A percentile compares a stretch with the other conserved stretches of the same genome.
Conservation (phyloP, 2,797 vertebrate species). For the Pangasius mekongensis region DNA sequence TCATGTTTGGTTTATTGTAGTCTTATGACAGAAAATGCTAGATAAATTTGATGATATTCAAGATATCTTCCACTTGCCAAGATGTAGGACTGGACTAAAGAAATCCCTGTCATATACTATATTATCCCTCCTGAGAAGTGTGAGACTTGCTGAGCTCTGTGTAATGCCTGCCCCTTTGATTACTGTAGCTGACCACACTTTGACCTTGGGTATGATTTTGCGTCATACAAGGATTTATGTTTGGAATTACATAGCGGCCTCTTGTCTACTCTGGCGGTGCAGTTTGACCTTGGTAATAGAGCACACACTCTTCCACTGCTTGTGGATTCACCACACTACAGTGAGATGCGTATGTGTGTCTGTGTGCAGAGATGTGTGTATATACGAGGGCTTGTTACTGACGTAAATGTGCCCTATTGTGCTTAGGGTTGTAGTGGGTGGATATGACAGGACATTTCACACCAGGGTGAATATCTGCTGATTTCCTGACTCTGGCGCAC, state of each 20-base stretch:
- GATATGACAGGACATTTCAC: slow-evolving; percentile 21
- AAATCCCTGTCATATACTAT: neutral
- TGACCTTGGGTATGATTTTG: slow-evolving; percentile 35
- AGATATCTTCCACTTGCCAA: neutral
- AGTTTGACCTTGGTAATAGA: slow-evolving; percentile 30
- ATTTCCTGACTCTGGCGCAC: slow-evolving; percentile 18
- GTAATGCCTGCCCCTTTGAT: neutral
- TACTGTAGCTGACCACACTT: slow-evolving; percentile 20
- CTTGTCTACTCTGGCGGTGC: slow-evolving; percentile 18
- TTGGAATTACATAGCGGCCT: slow-evolving; percentile 32
- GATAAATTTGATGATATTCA: neutral
- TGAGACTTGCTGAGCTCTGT: neutral
- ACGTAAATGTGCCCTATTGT: slow-evolving; percentile 23
- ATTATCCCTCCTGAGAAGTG: neutral
- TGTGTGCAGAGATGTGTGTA: neutral
- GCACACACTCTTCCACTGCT: slow-evolving; percentile 10
- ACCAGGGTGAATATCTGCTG: slow-evolving; percentile 38
- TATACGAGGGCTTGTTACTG: neutral
- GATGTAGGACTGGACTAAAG: too few relatives aligned
- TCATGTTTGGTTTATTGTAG: neutral
- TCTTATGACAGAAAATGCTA: neutral
- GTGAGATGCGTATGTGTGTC: neutral
- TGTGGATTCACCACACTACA: slow-evolving; percentile 19
- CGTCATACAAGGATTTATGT: slow-evolving; percentile 35
- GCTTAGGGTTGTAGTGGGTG: slow-evolving; percentile 12